phyloP scores from a whole-genome alignment of 2,797 vertebrate species.

The Coendou prehensilis region DNA sequence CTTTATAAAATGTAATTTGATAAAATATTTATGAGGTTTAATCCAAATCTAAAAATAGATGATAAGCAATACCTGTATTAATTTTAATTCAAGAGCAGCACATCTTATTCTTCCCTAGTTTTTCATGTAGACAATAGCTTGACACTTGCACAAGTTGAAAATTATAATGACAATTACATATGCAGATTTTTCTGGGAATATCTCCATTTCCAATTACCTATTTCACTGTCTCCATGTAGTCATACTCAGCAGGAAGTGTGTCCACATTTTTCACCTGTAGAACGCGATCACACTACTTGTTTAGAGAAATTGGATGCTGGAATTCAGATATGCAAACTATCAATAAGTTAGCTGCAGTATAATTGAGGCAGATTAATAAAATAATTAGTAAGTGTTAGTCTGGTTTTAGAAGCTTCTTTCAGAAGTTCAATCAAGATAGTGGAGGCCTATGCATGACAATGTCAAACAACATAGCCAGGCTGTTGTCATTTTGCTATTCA shows the following conservation, averaged over 20 bases:
- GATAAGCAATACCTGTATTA: constrained; percentile 9
- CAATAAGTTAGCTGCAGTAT: background rate
- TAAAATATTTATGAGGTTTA: background rate
- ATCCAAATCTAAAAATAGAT: constrained; percentile 51
- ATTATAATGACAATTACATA: background rate
- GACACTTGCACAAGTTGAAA: background rate
- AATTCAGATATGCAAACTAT: constrained; percentile 31
- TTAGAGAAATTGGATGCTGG: background rate
- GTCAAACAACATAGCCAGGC: background rate
- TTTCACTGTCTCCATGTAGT: background rate
- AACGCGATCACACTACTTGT: background rate
- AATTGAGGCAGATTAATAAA: background rate
- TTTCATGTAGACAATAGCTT: background rate
- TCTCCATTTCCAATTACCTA: constrained; percentile 20
- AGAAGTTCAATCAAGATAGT: constrained; percentile 5
- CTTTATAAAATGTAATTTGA: constrained; percentile 40
- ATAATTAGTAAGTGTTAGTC: background rate
- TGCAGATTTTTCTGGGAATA: background rate
- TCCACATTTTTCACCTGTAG: background rate
- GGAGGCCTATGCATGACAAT: background rate
- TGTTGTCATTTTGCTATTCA: background rate
- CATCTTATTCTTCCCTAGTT: background rate
- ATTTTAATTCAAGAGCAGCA: background rate
- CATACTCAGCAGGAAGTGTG: background rate
- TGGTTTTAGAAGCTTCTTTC: background rate